Percentiles rank a stretch among this genome's conserved stretches.
phyloP scores from a whole-genome alignment of 2,113 vertebrate genomes.

The Perca schrenkii region DNA sequence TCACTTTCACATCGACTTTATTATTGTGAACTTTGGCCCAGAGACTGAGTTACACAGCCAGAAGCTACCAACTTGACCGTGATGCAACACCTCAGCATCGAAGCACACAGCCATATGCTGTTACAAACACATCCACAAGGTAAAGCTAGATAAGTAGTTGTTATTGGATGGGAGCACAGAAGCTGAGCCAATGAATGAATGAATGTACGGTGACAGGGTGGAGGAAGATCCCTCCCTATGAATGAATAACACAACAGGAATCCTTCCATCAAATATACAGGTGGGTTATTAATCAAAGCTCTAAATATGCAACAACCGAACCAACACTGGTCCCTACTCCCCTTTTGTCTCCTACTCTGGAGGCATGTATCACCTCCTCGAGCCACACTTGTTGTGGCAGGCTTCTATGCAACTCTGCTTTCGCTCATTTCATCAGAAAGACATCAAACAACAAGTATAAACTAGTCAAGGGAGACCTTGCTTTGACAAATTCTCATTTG shows the following conservation, averaged over 20 bases:
- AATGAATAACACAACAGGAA: not conserved
- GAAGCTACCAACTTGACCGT: not conserved
- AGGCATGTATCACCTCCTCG: not conserved
- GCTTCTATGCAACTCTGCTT: not conserved
- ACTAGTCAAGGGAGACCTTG: not conserved
- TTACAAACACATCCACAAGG: not conserved
- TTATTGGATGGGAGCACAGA: not conserved
- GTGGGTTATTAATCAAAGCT: not conserved
- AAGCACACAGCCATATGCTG: not conserved
- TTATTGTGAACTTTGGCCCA: slow-evolving; percentile 40
- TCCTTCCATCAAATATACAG: not conserved
- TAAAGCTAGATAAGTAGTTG: not conserved
- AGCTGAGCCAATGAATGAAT: slow-evolving; percentile 9
- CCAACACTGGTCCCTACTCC: not conserved
- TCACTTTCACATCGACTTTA: slow-evolving; percentile 5
- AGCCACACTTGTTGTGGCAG: not conserved
- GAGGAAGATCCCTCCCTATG: not conserved
- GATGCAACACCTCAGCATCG: slow-evolving; percentile 24
- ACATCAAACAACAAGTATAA: not conserved
- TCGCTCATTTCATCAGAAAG: not conserved
- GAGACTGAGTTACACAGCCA: slow-evolving; percentile 7
- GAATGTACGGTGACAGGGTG: not conserved
- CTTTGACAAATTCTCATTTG: not conserved
- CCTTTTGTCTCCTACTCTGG: not conserved
- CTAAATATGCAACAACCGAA: not conserved